Percentiles rank a stretch among this genome's conserved stretches.
phyloP scores from a whole-genome alignment of 2,888 invertebrate genomes.

The Chesias legatella region DNA sequence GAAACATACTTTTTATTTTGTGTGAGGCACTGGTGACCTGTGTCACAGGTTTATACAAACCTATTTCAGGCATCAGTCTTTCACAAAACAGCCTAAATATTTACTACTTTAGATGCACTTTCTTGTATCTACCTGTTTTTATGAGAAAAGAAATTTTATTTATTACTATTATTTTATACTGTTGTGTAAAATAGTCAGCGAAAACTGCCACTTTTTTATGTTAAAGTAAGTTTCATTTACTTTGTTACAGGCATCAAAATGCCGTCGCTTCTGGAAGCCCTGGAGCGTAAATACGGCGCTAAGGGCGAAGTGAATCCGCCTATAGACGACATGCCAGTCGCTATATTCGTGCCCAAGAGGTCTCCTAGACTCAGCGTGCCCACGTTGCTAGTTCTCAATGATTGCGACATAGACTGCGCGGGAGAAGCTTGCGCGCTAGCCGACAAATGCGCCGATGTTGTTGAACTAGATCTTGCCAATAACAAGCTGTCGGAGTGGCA shows the following conservation, averaged over 20 bases:
- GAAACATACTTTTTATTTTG: no score
- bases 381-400: slow-evolving; percentile 91
- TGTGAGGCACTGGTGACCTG: no score
- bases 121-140: no score
- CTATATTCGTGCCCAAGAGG: slow-evolving; percentile 92
- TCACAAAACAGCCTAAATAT: no score
- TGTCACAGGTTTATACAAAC: no score
- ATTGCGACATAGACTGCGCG: slow-evolving; percentile 94
- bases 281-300: slow-evolving; percentile 91
- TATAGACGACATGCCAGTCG: slow-evolving; percentile 84
- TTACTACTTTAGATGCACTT: no score
- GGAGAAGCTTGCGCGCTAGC: slow-evolving; percentile 90
- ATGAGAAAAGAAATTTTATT: no score
- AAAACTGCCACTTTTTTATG: no score
- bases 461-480: slow-evolving; percentile 95
- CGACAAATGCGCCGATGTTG: slow-evolving; percentile 93
- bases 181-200: no score
- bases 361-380: slow-evolving; percentile 89
- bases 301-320: slow-evolving; percentile 83
- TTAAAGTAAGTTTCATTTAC: slow-evolving; percentile 1
- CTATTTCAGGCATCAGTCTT: no score
- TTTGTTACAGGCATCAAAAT: slow-evolving; percentile 73
- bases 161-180: no score
- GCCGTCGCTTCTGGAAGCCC: slow-evolving; percentile 94
- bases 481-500: slow-evolving; percentile 94